These are phyloP conservation scores for Cantharis lateralis DNA, from an alignment of 2,888 invertebrate species.

Conservation along the genomic window DNA sequence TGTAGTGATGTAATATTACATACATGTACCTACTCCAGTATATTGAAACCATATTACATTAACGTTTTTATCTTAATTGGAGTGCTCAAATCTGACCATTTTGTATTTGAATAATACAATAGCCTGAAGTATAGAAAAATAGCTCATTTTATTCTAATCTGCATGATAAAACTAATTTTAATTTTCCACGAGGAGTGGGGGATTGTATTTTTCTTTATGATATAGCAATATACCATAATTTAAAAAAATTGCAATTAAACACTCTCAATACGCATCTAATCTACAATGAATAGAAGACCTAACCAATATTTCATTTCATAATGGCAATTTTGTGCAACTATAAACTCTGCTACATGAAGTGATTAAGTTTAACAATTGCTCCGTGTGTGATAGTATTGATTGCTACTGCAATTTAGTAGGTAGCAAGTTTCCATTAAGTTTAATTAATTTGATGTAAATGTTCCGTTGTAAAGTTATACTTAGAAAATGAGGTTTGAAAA, in stretches of 20 bases:
- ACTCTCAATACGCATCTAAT: not conserved
- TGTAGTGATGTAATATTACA: not conserved
- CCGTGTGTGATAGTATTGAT: not conserved
- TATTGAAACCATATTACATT: not conserved
- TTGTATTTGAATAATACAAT: not conserved
- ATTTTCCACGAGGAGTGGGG: not conserved
- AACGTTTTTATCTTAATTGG: not conserved
- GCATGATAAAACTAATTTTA: not conserved
- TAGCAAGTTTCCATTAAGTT: not conserved
- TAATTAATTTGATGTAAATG: not conserved
- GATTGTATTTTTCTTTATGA: not conserved
- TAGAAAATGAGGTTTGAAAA: not conserved
- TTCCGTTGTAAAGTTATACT: not conserved
- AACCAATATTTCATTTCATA: not conserved
- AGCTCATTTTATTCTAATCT: not conserved
- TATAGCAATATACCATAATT: not conserved
- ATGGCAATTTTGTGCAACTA: not conserved
- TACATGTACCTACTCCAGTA: not conserved
- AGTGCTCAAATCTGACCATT: not conserved
- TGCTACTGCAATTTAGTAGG: not conserved
- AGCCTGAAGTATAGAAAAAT: not conserved
- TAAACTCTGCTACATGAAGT: not conserved
- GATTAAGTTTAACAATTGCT: not conserved
- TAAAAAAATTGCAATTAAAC: not conserved
- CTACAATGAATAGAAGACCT: not conserved